Evolutionary conservation across 2,888 invertebrate genomes (phyloP).

Genomic region (Eulithis prunata): DNA sequence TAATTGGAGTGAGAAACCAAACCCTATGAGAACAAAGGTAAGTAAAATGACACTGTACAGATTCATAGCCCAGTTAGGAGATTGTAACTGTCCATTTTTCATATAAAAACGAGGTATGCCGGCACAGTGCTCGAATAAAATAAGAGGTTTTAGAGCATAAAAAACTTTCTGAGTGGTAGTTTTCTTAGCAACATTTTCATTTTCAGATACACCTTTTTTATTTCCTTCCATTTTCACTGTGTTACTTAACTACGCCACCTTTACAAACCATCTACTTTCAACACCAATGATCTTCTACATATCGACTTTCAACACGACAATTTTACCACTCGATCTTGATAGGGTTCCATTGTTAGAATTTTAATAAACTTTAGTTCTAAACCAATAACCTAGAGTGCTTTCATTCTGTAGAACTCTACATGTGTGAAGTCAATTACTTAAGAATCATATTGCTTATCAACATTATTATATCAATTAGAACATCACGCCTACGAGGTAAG

Average conservation of each 20-base stretch:
- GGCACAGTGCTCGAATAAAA: slow-evolving; percentile 16
- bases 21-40: background rate
- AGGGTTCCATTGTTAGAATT: background rate
- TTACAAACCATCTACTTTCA: background rate
- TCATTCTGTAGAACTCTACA: background rate
- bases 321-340: background rate
- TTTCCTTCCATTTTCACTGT: background rate
- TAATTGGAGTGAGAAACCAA: slow-evolving; percentile 2
- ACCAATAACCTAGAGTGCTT: slow-evolving; percentile 7
- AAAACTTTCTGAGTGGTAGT: slow-evolving; percentile 9
- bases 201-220: background rate
- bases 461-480: background rate
- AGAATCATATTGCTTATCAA: background rate
- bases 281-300: too few species aligned
- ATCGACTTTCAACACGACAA: background rate
- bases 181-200: slow-evolving; percentile 2
- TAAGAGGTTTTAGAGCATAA: slow-evolving; percentile 13
- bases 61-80: slow-evolving; percentile 51
- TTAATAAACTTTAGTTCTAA: background rate
- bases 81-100: slow-evolving; percentile 43
- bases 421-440: slow-evolving; percentile 8
- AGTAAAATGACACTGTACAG: slow-evolving; percentile 41
- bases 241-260: background rate
- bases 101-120: slow-evolving; percentile 58
- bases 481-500: background rate